Conservation (phyloP, 2,888 invertebrate genomes). For the Cheilosia vernalis region DNA sequence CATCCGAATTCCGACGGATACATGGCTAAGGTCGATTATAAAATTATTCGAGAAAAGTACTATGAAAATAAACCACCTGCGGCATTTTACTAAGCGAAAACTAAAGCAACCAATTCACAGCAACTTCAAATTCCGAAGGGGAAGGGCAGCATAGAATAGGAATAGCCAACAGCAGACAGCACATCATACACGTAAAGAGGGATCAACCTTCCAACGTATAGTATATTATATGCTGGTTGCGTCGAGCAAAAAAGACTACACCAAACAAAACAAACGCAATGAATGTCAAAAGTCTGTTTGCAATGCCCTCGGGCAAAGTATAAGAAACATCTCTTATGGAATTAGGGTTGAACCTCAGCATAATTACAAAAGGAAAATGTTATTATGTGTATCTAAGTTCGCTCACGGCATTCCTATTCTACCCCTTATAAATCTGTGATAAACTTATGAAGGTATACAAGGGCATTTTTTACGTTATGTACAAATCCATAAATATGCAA, state of each 20-base stretch:
- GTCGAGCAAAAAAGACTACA: conserved; percentile 18
- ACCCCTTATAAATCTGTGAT: conserved; percentile 21
- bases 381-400: conserved; percentile 58
- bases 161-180: not conserved
- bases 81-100: not conserved
- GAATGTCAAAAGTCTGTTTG: conserved; percentile 64
- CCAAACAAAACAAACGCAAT: conserved; percentile 58
- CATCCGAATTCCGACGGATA: no score
- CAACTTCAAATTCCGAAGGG: not conserved
- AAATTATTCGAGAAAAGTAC: not conserved
- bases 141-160: not conserved
- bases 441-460: not conserved
- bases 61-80: not conserved
- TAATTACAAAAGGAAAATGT: conserved; percentile 61
- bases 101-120: not conserved
- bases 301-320: conserved; percentile 44
- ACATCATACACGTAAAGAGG: conserved; percentile 13
- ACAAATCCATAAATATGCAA: not conserved
- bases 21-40: no score
- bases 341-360: conserved; percentile 66
- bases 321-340: conserved; percentile 67
- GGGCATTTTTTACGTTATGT: not conserved
- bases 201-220: conserved; percentile 31
- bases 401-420: conserved; percentile 14
- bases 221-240: conserved; percentile 22